These are phyloP conservation scores for Lithophane socia DNA, from an alignment of 2,888 invertebrate species.

Conservation along the genomic window DNA sequence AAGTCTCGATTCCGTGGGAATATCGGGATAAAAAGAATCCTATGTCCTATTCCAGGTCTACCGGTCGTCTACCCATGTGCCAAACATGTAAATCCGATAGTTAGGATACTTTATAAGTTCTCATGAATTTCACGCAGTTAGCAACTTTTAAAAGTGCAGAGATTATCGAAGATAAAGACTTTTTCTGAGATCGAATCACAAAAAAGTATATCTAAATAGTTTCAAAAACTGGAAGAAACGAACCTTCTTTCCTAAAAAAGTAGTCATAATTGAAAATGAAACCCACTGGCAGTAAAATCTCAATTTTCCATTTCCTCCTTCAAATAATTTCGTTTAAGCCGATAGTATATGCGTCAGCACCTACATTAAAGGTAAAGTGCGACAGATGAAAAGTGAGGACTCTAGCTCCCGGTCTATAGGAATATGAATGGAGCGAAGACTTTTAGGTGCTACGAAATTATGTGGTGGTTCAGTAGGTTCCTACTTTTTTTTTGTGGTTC, in stretches of 20 bases:
- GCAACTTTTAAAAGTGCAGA: neutral
- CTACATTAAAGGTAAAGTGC: neutral
- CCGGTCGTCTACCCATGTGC: too few relatives aligned
- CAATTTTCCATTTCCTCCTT: neutral
- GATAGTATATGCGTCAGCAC: neutral
- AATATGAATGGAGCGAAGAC: neutral
- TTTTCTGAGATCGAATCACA: neutral
- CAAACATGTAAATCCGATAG: too few relatives aligned
- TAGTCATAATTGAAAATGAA: constrained; percentile 22
- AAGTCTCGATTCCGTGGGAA: too few relatives aligned
- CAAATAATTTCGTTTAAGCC: constrained; percentile 19
- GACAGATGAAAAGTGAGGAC: constrained; percentile 1
- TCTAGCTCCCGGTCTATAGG: neutral
- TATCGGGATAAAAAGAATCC: too few relatives aligned
- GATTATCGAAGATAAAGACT: neutral
- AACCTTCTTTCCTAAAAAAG: neutral
- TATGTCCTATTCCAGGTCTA: too few relatives aligned
- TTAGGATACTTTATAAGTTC: neutral
- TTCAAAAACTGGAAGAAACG: neutral
- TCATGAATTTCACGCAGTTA: neutral
- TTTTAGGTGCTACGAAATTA: neutral
- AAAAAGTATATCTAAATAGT: neutral
- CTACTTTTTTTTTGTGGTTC: neutral
- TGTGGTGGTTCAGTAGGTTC: too few relatives aligned
- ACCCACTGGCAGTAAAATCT: neutral